Evolutionary conservation across 2,888 invertebrate genomes (phyloP).

Genomic region (Cephus pulcher): DNA sequence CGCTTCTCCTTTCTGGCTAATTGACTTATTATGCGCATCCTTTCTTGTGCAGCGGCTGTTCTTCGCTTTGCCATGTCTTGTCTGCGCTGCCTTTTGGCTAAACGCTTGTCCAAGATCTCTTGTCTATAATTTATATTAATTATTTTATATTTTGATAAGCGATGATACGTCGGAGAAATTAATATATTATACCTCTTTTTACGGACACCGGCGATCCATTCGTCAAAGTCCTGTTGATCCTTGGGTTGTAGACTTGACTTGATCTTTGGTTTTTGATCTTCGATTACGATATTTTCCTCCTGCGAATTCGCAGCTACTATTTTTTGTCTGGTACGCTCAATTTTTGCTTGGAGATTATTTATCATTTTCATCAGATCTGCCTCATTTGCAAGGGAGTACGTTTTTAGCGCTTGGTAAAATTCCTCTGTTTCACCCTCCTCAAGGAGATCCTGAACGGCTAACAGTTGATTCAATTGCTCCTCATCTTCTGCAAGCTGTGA

Average conservation of each 20-base stretch:
- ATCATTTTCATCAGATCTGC: conserved; percentile 85
- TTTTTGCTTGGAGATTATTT: conserved; percentile 75
- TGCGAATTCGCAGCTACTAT: conserved; percentile 77
- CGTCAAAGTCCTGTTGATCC: conserved; percentile 69
- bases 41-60: conserved; percentile 92
- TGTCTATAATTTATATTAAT: conserved; percentile 67
- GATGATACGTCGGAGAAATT: neutral
- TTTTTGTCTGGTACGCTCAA: conserved; percentile 83
- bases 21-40: conserved; percentile 94
- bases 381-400: conserved; percentile 80
- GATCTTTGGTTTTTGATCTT: conserved; percentile 68
- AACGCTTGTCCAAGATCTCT: conserved; percentile 79
- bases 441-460: conserved; percentile 80
- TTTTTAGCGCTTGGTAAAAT: conserved; percentile 79
- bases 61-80: conserved; percentile 90
- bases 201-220: conserved; percentile 70
- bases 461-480: conserved; percentile 82
- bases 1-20: conserved; percentile 83
- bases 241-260: conserved; percentile 65
- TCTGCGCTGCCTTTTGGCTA: conserved; percentile 81
- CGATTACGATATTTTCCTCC: conserved; percentile 72
- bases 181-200: conserved; percentile 70
- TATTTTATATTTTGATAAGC: conserved; percentile 10
- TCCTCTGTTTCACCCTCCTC: conserved; percentile 82
- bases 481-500: conserved; percentile 84